Base-by-base conservation (phyloP, 1,140 invertebrate species). In the Acyrthosiphon pisum region DNA sequence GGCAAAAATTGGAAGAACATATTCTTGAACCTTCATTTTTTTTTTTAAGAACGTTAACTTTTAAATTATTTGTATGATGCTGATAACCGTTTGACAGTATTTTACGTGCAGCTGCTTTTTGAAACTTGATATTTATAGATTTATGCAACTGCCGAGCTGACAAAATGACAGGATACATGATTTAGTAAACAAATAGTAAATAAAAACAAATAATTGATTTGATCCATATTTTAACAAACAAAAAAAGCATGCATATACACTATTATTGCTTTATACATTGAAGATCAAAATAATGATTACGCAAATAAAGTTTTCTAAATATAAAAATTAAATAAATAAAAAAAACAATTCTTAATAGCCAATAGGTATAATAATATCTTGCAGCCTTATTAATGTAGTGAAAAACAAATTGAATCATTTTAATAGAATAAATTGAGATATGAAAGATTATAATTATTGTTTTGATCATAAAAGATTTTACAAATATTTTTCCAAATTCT, bases 401-500 rank as follows among this genome's bases (percentile, higher is more conserved):
- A 30, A 44, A 90, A 41, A 44, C 1, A 68, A 44, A 90, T 60
- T 90, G 2, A 60, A 68, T 90, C 35, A 68, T 26, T 44, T 68
- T 46, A 37, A 91, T 56, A 37, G 8, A 37, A 83, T 41, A 48
- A 83, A 83, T 22, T 91, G 18, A 37, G 35, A 37, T 92, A 50
- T 37, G 20, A 46, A 37, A 76, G 41, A 90, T 90, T 60, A 89
- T 23, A 53, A 88, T 89, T 11, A 60, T 56, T 84, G 1, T 30
- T 53, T 91, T 48, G 18, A 83, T 91, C 20, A 81, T 76, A 91
- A 46, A 22, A 14, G 35, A 9, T 90, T 46, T 84, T 93, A 84
- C 14, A 92, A 93, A 53, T 93, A 93, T 53, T 93, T 84, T 37
- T 93, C 81, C 91, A 93, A 93, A 53, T 18, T 84, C 48, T 93